Percentiles rank a stretch among this genome's conserved stretches.
Evolutionary conservation across 1,140 invertebrate species (phyloP).

Genomic region (Liolophura sinensis): DNA sequence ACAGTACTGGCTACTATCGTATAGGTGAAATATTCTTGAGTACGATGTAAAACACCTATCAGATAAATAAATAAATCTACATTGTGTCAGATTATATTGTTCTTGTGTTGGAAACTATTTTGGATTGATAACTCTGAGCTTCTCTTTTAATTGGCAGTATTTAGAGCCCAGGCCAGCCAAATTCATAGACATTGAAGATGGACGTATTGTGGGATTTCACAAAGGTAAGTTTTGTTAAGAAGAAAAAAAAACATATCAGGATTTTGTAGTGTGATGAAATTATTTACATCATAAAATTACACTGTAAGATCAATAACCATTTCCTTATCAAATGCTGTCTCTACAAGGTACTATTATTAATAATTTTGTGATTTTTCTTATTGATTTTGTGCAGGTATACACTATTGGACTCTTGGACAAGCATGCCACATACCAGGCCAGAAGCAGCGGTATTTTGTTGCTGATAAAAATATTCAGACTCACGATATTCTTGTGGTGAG

Average conservation of each 20-base stretch:
- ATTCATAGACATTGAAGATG: conserved; percentile 84
- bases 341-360: neutral
- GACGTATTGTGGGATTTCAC: conserved; percentile 77
- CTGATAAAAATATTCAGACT: conserved; percentile 69
- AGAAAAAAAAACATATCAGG: neutral
- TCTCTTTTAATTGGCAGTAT: conserved; percentile 70
- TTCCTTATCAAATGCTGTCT: neutral
- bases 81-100: neutral
- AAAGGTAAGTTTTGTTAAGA: conserved; percentile 62
- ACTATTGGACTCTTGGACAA: conserved; percentile 92
- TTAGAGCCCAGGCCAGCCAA: conserved; percentile 74
- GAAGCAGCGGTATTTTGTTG: conserved; percentile 68
- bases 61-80: conserved; percentile 1
- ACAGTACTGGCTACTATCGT: too few species aligned
- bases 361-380: conserved; percentile 5
- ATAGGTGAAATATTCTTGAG: too few species aligned
- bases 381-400: conserved; percentile 63
- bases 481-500: conserved; percentile 83
- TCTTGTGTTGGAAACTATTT: neutral
- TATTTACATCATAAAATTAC: neutral
- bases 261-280: conserved; percentile 1
- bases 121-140: neutral
- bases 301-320: neutral
- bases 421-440: conserved; percentile 64
- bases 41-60: too few species aligned